Percentiles rank a stretch among this genome's conserved stretches.
These are phyloP conservation scores for Vanacampus margaritifer DNA, from an alignment of 2,113 vertebrate genomes.

Conservation along the genomic window DNA sequence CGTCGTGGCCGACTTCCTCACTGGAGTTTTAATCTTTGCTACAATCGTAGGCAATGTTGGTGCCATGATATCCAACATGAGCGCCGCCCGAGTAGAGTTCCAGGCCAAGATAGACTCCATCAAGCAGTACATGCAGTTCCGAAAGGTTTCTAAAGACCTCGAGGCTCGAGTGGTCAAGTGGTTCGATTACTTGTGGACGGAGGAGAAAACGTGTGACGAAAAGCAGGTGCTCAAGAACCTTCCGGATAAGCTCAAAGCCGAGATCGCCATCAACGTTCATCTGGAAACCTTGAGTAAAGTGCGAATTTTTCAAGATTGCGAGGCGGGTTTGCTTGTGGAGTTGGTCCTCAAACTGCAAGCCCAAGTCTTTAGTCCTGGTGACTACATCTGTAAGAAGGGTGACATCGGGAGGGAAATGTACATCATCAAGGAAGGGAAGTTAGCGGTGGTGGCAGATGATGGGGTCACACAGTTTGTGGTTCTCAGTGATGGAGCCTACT, in stretches of 20 bases:
- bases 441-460: conserved; percentile 66
- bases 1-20: conserved; percentile 62
- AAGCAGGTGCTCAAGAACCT: conserved; percentile 63
- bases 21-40: conserved; percentile 66
- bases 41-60: conserved; percentile 69
- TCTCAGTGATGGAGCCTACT: conserved; percentile 67
- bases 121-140: conserved; percentile 69
- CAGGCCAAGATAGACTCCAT: conserved; percentile 67
- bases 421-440: conserved; percentile 65
- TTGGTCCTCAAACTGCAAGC: conserved; percentile 68
- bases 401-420: conserved; percentile 71
- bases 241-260: conserved; percentile 66
- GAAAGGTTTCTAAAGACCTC: conserved; percentile 63
- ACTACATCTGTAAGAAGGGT: conserved; percentile 70
- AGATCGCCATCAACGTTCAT: conserved; percentile 68
- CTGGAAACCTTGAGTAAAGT: conserved; percentile 62
- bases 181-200: conserved; percentile 70
- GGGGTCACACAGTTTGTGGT: conserved; percentile 68
- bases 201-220: conserved; percentile 64
- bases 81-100: conserved; percentile 57
- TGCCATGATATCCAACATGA: conserved; percentile 71
- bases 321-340: conserved; percentile 64
- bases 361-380: conserved; percentile 66
- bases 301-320: conserved; percentile 69
- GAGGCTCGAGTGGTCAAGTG: conserved; percentile 64